Evolutionary conservation across 1,140 invertebrate species (phyloP).

Genomic region (Pomacea maculata): DNA sequence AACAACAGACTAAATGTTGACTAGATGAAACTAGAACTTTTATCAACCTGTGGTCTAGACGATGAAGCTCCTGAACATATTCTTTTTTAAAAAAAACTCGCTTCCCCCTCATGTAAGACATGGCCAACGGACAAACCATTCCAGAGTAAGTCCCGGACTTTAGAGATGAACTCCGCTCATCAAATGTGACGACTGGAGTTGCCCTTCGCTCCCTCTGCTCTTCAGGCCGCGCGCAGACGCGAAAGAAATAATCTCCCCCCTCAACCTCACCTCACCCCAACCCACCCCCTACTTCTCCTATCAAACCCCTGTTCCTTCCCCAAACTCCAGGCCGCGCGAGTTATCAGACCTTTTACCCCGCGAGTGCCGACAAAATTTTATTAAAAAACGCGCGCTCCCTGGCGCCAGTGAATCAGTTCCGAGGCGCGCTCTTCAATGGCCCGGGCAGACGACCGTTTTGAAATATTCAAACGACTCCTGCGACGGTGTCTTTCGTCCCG

Average conservation of each 20-base stretch:
- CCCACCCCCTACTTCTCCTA: not conserved
- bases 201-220: not conserved
- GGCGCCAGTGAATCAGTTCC: conserved; percentile 15
- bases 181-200: too few relatives aligned
- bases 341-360: not conserved
- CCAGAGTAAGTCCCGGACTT: too few relatives aligned
- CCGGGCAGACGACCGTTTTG: conserved; percentile 14
- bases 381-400: not conserved
- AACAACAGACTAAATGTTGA: too few relatives aligned
- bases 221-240: too few relatives aligned
- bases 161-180: too few relatives aligned
- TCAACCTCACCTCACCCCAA: not conserved
- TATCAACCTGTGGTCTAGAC: too few relatives aligned
- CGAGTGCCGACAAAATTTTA: not conserved
- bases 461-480: conserved; percentile 10
- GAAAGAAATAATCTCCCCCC: not conserved
- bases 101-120: too few relatives aligned
- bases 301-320: not conserved
- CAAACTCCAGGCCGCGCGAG: not conserved
- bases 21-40: too few relatives aligned
- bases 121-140: too few relatives aligned
- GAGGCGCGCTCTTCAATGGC: conserved; percentile 1
- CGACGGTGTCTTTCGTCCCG: not conserved
- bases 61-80: too few relatives aligned
- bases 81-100: too few relatives aligned